phyloP scores from a whole-genome alignment of 1,140 invertebrate genomes.

The Euura lappo region DNA sequence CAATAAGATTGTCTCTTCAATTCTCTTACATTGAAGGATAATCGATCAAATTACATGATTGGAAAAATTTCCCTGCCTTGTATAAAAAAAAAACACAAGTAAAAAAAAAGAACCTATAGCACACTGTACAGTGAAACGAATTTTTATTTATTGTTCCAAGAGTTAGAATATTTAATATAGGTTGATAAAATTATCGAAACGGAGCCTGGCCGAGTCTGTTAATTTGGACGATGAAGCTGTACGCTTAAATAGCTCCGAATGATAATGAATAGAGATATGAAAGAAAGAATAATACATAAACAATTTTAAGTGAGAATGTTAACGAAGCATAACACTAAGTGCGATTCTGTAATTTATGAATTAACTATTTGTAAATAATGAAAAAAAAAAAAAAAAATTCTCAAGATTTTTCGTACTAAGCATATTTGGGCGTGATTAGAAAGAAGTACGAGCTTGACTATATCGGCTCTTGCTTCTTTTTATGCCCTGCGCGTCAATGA shows the following conservation, averaged over 20 bases:
- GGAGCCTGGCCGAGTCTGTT: conserved; percentile 48
- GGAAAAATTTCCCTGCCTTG: conserved; percentile 28
- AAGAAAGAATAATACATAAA: conserved; percentile 24
- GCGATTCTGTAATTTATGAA: conserved; percentile 44
- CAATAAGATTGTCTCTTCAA: too few species aligned
- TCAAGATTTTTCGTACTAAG: neutral
- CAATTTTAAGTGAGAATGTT: conserved; percentile 21
- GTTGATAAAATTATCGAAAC: conserved; percentile 34
- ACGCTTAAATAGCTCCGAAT: conserved; percentile 53
- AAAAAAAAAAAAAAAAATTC: neutral
- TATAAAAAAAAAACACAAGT: conserved; percentile 27
- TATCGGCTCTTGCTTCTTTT: too few species aligned
- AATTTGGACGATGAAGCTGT: conserved; percentile 48
- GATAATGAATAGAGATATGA: conserved; percentile 30
- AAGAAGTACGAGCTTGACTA: neutral
- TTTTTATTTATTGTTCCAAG: conserved; percentile 46
- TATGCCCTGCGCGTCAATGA: too few species aligned
- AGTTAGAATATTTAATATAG: conserved; percentile 40
- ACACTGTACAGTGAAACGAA: conserved; percentile 35
- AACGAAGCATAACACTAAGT: conserved; percentile 42
- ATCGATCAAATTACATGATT: too few species aligned
- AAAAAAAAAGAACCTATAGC: conserved; percentile 23
- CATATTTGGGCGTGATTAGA: neutral
- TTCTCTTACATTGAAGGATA: too few species aligned
- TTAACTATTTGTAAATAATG: neutral